phyloP scores from a whole-genome alignment of 2,888 invertebrate species.

The Strigamia transsilvanica region DNA sequence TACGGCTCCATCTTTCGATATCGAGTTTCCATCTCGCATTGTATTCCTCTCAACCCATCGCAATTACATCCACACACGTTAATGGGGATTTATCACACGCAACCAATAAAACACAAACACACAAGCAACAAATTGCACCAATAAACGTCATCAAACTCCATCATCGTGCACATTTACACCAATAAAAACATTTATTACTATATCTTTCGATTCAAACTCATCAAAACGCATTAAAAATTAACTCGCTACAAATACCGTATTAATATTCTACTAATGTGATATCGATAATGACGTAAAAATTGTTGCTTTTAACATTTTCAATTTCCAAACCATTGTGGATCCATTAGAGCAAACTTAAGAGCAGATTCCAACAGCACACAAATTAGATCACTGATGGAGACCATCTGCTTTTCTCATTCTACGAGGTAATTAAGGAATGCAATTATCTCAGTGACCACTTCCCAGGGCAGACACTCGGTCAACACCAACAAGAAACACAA shows the following conservation, averaged over 20 bases:
- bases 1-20: slow-evolving; percentile 4
- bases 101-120: slow-evolving; percentile 19
- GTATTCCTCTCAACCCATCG: slow-evolving; percentile 16
- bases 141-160: slow-evolving; percentile 26
- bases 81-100: slow-evolving; percentile 30
- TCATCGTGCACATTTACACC: slow-evolving; percentile 25
- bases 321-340: slow-evolving; percentile 37
- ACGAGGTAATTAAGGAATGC: slow-evolving; percentile 37
- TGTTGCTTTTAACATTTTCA: neutral
- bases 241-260: neutral
- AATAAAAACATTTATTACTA: slow-evolving; percentile 26
- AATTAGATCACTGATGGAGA: slow-evolving; percentile 46
- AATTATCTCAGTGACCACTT: slow-evolving; percentile 41
- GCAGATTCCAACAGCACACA: slow-evolving; percentile 30
- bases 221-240: neutral
- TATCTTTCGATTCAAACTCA: neutral
- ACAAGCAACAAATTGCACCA: slow-evolving; percentile 26
- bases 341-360: slow-evolving; percentile 42
- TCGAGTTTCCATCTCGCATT: slow-evolving; percentile 26
- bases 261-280: neutral
- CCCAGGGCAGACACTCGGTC: slow-evolving; percentile 10
- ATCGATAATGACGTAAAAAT: slow-evolving; percentile 1
- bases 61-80: slow-evolving; percentile 26
- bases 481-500: slow-evolving; percentile 12
- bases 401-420: slow-evolving; percentile 50